Percentiles rank a stretch among this genome's conserved stretches.
These are phyloP conservation scores for Electrona antarctica DNA, from an alignment of 2,113 vertebrate genomes.

Conservation along the genomic window DNA sequence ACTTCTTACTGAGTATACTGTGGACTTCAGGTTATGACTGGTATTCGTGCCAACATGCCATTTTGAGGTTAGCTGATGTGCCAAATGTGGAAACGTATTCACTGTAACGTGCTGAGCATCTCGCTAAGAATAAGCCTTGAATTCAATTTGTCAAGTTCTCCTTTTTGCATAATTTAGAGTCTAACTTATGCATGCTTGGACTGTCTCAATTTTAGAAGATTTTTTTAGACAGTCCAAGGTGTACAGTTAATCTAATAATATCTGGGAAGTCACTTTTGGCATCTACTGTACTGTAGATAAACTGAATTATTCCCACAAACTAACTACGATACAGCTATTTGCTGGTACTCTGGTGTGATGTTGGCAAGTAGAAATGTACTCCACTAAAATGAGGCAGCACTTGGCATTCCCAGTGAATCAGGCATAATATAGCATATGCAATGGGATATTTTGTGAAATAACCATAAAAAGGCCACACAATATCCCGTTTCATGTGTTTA, in stretches of 20 bases:
- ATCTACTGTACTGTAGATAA: conserved; percentile 31
- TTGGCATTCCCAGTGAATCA: neutral
- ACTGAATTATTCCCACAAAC: conserved; percentile 28
- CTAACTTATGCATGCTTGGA: no score
- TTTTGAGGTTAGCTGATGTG: neutral
- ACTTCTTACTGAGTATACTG: no score
- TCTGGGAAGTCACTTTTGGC: conserved; percentile 25
- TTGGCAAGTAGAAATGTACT: conserved; percentile 19
- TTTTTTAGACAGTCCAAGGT: neutral
- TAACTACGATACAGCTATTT: neutral
- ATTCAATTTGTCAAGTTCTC: neutral
- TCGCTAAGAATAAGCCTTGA: neutral
- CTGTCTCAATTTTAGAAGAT: no score
- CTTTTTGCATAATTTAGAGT: neutral
- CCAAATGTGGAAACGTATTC: neutral
- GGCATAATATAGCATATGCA: conserved; percentile 44
- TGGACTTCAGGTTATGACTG: no score
- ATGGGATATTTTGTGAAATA: conserved; percentile 20
- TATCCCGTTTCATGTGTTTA: neutral
- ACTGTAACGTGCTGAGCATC: neutral
- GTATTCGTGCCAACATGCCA: no score
- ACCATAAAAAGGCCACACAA: neutral
- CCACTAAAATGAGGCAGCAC: neutral
- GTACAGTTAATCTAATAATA: neutral
- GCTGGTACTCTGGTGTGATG: neutral